Conservation (phyloP, 2,113 vertebrate genomes). For the Ophthalmolycus amberensis region DNA sequence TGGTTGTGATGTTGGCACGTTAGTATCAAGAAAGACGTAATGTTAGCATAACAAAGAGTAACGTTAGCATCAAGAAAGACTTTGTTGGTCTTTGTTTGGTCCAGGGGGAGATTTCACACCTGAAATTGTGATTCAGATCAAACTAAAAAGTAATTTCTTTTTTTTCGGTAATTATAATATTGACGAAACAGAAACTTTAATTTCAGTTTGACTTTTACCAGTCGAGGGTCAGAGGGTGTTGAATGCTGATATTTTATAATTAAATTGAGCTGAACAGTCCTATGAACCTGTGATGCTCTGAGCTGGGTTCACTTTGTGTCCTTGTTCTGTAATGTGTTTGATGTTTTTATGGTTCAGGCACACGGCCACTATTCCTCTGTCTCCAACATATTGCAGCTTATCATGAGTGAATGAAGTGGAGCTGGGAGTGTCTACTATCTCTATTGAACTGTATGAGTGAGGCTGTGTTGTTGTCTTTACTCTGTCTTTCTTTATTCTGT, state of each 20-base stretch:
- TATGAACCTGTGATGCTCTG: neutral
- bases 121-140: too few relatives aligned
- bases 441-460: neutral
- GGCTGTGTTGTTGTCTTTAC: neutral
- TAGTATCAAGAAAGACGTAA: too few relatives aligned
- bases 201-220: neutral
- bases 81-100: too few relatives aligned
- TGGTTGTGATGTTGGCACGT: too few relatives aligned
- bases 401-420: neutral
- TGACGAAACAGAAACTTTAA: neutral
- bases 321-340: neutral
- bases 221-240: neutral
- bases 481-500: neutral
- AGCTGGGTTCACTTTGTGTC: neutral
- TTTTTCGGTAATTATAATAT: neutral
- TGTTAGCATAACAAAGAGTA: too few relatives aligned
- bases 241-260: neutral
- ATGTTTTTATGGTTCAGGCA: neutral
- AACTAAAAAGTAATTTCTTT: too few relatives aligned
- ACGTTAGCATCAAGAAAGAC: too few relatives aligned
- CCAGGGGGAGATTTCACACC: too few relatives aligned
- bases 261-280: neutral
- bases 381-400: neutral
- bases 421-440: conserved; percentile 3
- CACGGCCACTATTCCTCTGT: neutral